phyloP scores from a whole-genome alignment of 2,113 vertebrate genomes.

The Pomatostomus ruficeps region DNA sequence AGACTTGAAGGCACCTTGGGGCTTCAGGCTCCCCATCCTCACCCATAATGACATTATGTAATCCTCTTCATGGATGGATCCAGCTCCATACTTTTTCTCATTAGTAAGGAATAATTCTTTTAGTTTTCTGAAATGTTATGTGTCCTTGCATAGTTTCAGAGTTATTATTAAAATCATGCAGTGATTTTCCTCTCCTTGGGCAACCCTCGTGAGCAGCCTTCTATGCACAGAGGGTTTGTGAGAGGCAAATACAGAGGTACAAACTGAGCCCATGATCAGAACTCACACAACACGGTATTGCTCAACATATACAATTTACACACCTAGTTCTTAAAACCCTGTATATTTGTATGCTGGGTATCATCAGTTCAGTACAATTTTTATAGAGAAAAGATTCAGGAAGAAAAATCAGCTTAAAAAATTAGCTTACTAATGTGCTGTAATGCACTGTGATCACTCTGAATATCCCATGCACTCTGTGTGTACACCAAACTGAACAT shows the following conservation, averaged over 20 bases:
- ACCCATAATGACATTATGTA: background rate
- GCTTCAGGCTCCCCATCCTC: background rate
- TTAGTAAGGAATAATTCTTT: background rate
- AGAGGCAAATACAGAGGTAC: background rate
- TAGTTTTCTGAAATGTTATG: background rate
- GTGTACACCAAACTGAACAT: background rate
- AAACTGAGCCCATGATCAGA: background rate
- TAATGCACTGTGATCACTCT: background rate
- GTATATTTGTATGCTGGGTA: background rate
- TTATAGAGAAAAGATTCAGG: background rate
- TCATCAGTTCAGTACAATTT: background rate
- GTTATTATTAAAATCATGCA: background rate
- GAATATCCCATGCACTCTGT: background rate
- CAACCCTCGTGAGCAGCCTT: accelerated
- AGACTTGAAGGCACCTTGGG: background rate
- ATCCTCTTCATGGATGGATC: background rate
- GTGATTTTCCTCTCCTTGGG: background rate
- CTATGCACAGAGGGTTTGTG: background rate
- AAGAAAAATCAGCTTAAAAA: background rate
- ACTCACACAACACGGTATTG: background rate
- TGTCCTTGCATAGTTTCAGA: background rate
- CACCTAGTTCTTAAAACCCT: background rate
- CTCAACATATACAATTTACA: background rate
- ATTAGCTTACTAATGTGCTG: background rate
- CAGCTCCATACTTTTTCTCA: background rate